phyloP scores from a whole-genome alignment of 2,797 vertebrate genomes.

The Petrocephalus schoutedeni region DNA sequence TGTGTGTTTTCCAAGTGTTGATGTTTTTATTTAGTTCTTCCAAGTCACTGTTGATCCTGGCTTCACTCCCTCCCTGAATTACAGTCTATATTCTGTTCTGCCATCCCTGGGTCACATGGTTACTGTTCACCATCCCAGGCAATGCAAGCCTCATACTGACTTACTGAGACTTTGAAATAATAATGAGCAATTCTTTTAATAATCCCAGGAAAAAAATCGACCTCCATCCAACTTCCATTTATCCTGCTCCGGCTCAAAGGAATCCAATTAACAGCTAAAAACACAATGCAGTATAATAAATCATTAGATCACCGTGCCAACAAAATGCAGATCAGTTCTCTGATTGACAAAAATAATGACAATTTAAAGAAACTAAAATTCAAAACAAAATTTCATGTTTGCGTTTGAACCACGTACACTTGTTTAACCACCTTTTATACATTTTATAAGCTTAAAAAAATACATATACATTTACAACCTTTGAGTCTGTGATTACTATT shows the following conservation, averaged over 20 bases:
- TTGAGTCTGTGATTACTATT: not conserved
- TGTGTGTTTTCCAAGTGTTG: not conserved
- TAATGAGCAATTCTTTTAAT: not conserved
- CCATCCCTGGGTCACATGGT: not conserved
- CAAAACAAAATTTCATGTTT: not conserved
- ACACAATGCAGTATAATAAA: not conserved
- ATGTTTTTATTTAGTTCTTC: not conserved
- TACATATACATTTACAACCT: not conserved
- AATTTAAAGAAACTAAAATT: not conserved
- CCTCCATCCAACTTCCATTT: not conserved
- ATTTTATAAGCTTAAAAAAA: not conserved
- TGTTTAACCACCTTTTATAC: not conserved
- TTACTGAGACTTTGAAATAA: not conserved
- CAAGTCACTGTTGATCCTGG: not conserved
- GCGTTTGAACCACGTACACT: not conserved
- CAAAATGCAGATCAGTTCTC: not conserved
- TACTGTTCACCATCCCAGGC: not conserved
- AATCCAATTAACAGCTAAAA: not conserved
- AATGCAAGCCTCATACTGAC: not conserved
- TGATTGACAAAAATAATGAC: not conserved
- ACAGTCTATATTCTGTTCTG: not conserved
- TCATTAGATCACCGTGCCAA: not conserved
- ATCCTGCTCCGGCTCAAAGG: not conserved
- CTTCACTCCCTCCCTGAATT: not conserved
- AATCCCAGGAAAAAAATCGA: not conserved